Evolutionary conservation across 2,113 vertebrate species (phyloP).

Genomic region (Prunella himalayana): DNA sequence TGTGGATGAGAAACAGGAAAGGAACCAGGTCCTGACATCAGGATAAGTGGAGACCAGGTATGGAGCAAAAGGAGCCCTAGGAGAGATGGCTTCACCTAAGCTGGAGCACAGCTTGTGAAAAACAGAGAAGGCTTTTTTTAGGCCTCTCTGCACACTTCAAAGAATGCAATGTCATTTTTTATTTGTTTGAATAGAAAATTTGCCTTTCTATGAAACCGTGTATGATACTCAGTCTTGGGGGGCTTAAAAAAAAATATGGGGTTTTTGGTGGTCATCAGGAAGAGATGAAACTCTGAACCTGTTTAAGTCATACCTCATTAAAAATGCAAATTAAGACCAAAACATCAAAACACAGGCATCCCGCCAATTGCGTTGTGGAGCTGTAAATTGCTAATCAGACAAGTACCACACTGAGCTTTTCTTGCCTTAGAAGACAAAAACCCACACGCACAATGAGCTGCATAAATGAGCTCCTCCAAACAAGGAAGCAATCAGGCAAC

Average conservation of each 20-base stretch:
- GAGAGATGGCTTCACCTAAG: not conserved
- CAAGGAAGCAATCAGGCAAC: conserved; percentile 35
- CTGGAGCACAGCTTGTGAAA: not conserved
- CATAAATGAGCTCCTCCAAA: conserved; percentile 51
- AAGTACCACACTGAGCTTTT: conserved; percentile 46
- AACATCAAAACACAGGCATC: conserved; percentile 21
- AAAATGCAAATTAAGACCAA: conserved; percentile 44
- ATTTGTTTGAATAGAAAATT: not conserved
- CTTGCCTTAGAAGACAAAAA: conserved; percentile 47
- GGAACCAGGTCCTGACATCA: not conserved
- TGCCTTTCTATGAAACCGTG: not conserved
- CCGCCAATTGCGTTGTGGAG: not conserved
- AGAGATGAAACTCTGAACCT: not conserved
- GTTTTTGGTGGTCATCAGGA: not conserved
- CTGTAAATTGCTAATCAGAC: conserved; percentile 49
- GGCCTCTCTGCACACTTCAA: not conserved
- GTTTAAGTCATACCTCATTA: conserved; percentile 1
- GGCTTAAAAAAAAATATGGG: not conserved
- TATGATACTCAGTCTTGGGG: not conserved
- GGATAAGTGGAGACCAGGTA: accelerated
- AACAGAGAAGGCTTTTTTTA: not conserved
- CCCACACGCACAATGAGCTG: not conserved
- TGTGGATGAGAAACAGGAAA: not conserved
- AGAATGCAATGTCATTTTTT: not conserved
- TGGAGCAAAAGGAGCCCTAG: not conserved